Evolutionary conservation across 2,888 invertebrate species (phyloP), one percentile per base, ranked within the genome.

Genomic region (Saturnia pavonia): DNA sequence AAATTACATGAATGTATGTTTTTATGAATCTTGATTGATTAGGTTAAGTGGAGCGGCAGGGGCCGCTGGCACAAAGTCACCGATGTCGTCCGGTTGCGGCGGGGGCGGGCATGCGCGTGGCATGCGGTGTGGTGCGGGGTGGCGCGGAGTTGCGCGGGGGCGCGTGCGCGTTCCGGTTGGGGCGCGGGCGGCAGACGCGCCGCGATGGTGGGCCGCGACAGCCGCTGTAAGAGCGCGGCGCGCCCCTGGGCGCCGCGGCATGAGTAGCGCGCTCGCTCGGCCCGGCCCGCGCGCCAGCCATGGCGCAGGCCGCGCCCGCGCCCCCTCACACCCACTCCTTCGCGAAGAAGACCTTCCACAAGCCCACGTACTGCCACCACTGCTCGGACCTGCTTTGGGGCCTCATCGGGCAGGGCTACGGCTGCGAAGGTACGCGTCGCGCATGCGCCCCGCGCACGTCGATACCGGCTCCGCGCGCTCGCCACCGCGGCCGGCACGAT

Each of bases 321-420:
- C 95, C 94, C 90, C 95, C 95, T 92, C 94, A 94, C 94, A 94
- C 95, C 91, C 99, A 99, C 96, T 98, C 97, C 96, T 99, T 99
- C 96, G 97, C 97, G 95, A 99, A 99, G 97, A 99, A 99, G 96
- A 99, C 99, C 95, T 99, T 99, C 96, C 99, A 99, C 96, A 99
- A 99, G 96, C 99, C 99, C 93, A 99, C 99, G 88, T 99, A 99
- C 96, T 99, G 99, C 96, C 99, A 99, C 95, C 99, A 99, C 95
- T 99, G 99, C 96, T 98, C 99, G 94, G 99, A 99, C 95, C 97
- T 99, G 96, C 97, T 99, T 90, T 99, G 99, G 99, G 99, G 99
- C 93, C 97, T 99, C 95, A 98, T 99, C 94, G 99, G 99, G 94
- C 99, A 99, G 95, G 99, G 99, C 95, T 99, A 98, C 96, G 98